A percentile compares a stretch with the other conserved stretches of the same genome.
Conservation (phyloP, 1,140 invertebrate genomes). For the Trachymyrmex septentrionalis region DNA sequence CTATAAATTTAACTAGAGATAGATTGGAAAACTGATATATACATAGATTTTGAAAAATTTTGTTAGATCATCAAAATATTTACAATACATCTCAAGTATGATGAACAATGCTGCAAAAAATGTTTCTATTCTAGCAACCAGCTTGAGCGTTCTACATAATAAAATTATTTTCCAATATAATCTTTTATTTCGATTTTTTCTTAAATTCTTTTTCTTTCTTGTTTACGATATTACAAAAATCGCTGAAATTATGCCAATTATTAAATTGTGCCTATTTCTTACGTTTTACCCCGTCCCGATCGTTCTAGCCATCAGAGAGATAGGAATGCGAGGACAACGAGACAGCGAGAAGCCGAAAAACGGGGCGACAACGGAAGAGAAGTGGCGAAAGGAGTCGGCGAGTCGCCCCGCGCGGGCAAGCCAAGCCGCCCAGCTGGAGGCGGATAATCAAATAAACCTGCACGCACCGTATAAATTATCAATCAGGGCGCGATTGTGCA, state of each 20-base stretch:
- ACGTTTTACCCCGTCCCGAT: not conserved
- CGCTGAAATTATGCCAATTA: not conserved
- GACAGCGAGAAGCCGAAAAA: not conserved
- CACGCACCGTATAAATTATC: constrained; percentile 87
- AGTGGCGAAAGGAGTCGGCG: constrained; percentile 52
- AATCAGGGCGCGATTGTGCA: constrained; percentile 86
- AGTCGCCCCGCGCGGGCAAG: constrained; percentile 33
- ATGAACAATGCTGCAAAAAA: too few species aligned
- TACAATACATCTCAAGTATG: too few species aligned
- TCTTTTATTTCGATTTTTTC: too few species aligned
- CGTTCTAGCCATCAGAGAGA: not conserved
- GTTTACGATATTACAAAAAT: not conserved
- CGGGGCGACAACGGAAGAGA: constrained; percentile 7
- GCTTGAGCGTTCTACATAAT: too few species aligned
- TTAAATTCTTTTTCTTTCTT: not conserved
- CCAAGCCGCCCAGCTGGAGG: constrained; percentile 70
- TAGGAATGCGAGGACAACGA: not conserved
- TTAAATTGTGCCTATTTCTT: not conserved
- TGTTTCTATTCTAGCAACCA: too few species aligned
- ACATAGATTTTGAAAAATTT: too few species aligned
- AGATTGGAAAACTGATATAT: too few species aligned
- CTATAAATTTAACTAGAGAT: too few species aligned
- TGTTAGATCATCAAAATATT: too few species aligned
- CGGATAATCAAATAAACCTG: constrained; percentile 86
- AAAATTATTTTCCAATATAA: too few species aligned